Evolutionary conservation across 2,113 vertebrate species (phyloP).

Genomic region (Tricholaema leucomelas): DNA sequence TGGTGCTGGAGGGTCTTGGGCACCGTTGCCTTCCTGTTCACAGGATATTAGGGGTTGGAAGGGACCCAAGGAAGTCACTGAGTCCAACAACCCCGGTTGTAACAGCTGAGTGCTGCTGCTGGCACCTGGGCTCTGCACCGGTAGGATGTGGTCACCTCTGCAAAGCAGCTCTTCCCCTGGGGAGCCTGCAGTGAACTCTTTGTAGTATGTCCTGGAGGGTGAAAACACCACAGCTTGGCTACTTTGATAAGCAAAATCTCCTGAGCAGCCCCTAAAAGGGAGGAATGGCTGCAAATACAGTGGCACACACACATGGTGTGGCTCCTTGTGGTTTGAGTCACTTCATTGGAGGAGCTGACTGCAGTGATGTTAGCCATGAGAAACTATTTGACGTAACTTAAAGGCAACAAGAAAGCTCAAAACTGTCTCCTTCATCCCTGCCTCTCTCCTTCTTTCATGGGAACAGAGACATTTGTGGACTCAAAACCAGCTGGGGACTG

Average conservation of each 20-base stretch:
- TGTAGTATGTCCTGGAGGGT: not conserved
- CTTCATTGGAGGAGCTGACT: not conserved
- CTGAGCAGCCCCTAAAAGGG: not conserved
- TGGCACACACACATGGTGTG: no score
- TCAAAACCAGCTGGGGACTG: not conserved
- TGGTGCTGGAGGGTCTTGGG: not conserved
- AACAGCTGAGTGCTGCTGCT: not conserved
- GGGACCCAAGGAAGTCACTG: no score
- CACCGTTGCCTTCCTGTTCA: not conserved
- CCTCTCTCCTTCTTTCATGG: not conserved
- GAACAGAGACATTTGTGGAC: not conserved
- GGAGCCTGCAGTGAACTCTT: not conserved
- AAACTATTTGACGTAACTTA: not conserved
- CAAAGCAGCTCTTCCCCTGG: not conserved
- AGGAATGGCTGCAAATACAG: not conserved
- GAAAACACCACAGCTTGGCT: not conserved
- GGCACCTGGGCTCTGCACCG: fast-evolving
- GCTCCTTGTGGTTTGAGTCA: fast-evolving
- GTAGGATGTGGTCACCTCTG: slow-evolving; percentile 6
- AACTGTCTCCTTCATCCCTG: not conserved
- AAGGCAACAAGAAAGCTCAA: not conserved
- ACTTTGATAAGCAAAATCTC: not conserved
- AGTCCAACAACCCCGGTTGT: no score
- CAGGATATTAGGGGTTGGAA: no score
- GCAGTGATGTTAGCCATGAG: not conserved